Evolutionary conservation across 2,797 vertebrate species (phyloP), one percentile per base, ranked within the genome.

Genomic region (Fistularia tabacaria): DNA sequence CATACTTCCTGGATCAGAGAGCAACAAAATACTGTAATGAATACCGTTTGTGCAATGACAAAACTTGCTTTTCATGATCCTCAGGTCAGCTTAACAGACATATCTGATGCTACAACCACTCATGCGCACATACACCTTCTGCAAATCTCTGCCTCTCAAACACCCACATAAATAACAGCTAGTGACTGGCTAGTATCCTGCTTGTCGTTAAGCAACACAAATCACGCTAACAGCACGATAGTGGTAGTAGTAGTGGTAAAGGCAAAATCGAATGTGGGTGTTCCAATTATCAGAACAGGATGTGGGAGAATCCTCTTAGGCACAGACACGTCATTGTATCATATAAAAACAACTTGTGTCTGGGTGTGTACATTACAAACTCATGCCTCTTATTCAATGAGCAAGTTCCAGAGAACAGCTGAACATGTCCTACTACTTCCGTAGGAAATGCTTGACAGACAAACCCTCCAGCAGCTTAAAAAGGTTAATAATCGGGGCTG

Each of bases 11-110:
- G 41, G 47, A 50, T 69, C 69, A 51, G 55, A 69, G 64, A 79
- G 48, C 59, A 73, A 67, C 57, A 71, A 75, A 66, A 72, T 37
- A 52, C 50, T 53, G 54, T 8, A 46, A 65, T 69, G 58, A 77
- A 75, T 45, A 41, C 51, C 0, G 11, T 59, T 51, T 58, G 67
- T 60, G 60, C 36, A 54, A 76, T 82, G 77, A 86, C 86, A 86
- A 86, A 25, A 80, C 68, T 70, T 14, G 45, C 74, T 56, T 83
- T 85, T 85, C 82, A 85, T 79, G 50, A 40, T 49, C 38, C 46
- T 62, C 51, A 60, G 70, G 63, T 76, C 77, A 66, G 57, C 50
- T 62, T 60, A 58, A 48, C 14, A 68, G n/a, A 12, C 42, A 61
- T 4, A 47, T 54, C 45, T 55, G 52, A 38, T 44, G 45, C 45